Evolutionary conservation across 2,797 vertebrate genomes (phyloP).

Genomic region (Anguilla pacifica): DNA sequence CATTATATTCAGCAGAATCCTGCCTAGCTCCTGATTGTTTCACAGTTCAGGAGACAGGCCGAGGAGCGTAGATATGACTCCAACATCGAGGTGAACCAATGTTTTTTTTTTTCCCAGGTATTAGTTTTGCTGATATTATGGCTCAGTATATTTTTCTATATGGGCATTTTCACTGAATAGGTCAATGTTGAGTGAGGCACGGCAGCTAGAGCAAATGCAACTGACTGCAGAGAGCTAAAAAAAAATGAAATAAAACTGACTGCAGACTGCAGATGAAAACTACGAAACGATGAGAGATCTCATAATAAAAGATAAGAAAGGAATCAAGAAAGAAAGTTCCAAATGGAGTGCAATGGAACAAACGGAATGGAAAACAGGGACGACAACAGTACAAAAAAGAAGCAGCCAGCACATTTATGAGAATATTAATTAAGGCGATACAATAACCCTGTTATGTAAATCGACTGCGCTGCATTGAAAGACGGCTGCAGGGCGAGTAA

Average conservation of each 20-base stretch:
- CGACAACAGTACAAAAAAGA: background rate
- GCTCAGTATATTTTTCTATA: background rate
- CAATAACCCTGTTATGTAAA: background rate
- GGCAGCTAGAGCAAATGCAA: background rate
- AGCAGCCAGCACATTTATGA: too few species aligned
- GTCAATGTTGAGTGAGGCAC: background rate
- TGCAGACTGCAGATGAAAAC: background rate
- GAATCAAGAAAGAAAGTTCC: background rate
- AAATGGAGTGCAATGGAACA: background rate
- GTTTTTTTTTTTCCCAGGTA: background rate
- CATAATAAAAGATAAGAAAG: background rate
- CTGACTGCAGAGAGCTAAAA: background rate
- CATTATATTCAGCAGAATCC: background rate
- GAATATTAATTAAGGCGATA: background rate
- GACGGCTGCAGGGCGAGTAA: background rate
- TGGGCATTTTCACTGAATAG: background rate
- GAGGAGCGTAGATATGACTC: background rate
- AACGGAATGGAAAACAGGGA: background rate
- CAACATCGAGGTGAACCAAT: background rate
- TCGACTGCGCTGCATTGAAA: background rate
- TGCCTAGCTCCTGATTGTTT: background rate
- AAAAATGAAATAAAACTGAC: background rate
- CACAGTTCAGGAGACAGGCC: background rate
- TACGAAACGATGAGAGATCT: background rate
- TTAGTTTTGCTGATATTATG: background rate